phyloP scores from a whole-genome alignment of 2,888 invertebrate genomes.

The Mythimna ferrago region DNA sequence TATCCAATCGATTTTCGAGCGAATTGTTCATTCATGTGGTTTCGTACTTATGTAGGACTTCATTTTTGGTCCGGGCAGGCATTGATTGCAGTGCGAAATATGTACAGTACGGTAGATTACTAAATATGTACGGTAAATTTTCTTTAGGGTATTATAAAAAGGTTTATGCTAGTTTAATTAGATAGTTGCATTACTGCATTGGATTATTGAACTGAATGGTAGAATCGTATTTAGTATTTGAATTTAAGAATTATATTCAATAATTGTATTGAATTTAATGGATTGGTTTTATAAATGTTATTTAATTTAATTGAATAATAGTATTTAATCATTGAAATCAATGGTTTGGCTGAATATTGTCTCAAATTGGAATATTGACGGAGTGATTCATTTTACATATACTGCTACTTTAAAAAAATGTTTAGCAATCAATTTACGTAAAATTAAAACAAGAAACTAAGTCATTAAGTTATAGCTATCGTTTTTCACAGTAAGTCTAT shows the following conservation, averaged over 20 bases:
- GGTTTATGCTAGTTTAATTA: too few species aligned
- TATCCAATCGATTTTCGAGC: constrained; percentile 22
- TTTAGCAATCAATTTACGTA: neutral
- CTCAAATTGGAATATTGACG: too few species aligned
- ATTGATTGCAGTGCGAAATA: neutral
- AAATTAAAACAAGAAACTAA: neutral
- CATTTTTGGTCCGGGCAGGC: neutral
- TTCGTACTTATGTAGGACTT: neutral
- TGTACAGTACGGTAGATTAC: neutral
- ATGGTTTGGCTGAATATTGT: too few species aligned
- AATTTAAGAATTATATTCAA: too few species aligned
- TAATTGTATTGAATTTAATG: too few species aligned
- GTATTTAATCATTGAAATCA: too few species aligned
- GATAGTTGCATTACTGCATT: too few species aligned
- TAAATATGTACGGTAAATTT: too few species aligned
- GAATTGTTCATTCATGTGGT: constrained; percentile 11
- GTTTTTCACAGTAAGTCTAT: neutral
- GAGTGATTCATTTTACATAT: too few species aligned
- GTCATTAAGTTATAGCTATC: neutral
- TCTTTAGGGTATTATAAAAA: too few species aligned
- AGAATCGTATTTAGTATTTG: neutral
- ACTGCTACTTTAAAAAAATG: neutral
- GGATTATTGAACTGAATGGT: neutral
- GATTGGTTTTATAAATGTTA: too few species aligned
- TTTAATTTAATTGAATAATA: too few species aligned